Conservation (phyloP, 2,113 vertebrate species). For the Nyctereutes procyonoides region DNA sequence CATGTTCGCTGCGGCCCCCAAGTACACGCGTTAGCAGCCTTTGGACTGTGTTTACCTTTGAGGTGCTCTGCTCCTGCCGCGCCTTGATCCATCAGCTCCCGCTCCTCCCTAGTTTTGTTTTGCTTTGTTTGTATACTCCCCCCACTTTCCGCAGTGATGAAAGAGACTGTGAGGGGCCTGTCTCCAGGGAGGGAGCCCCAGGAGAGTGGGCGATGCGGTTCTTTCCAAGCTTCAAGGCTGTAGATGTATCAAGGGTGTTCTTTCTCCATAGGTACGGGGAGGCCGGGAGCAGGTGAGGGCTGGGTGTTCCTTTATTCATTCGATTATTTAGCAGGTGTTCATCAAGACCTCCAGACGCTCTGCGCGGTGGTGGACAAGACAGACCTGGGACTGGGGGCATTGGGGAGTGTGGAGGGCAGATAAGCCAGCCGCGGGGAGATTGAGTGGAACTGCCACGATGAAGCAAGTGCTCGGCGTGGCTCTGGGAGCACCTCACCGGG, state of each 20-base stretch:
- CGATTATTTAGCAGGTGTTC: background rate
- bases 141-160: background rate
- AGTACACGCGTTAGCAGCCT: background rate
- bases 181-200: rapidly evolving
- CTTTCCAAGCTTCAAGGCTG: background rate
- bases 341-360: background rate
- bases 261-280: background rate
- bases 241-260: background rate
- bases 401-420: background rate
- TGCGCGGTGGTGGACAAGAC: rapidly evolving
- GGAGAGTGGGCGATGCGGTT: background rate
- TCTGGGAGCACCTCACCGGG: background rate
- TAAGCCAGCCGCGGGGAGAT: background rate
- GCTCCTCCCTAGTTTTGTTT: background rate
- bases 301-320: background rate
- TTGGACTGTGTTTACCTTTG: background rate
- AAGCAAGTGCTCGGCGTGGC: background rate
- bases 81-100: background rate
- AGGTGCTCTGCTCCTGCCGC: background rate
- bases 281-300: too few relatives aligned
- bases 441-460: rapidly evolving
- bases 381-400: background rate
- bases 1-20: background rate
- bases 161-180: background rate
- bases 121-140: background rate